phyloP scores from a whole-genome alignment of 2,113 vertebrate genomes.

The Aphyosemion australe region DNA sequence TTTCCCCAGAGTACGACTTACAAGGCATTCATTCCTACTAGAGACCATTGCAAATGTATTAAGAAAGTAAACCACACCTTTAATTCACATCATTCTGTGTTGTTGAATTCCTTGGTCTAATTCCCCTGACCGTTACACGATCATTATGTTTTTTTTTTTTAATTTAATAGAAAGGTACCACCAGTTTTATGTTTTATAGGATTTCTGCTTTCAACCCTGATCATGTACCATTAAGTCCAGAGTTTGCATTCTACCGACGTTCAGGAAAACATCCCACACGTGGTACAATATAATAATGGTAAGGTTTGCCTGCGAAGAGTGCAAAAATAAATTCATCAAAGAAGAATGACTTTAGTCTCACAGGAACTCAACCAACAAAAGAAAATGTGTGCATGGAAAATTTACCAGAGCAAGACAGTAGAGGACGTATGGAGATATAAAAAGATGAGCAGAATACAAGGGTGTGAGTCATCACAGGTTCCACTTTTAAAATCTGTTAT shows the following conservation, averaged over 20 bases:
- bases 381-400: neutral
- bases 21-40: too few relatives aligned
- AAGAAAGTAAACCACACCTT: too few relatives aligned
- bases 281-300: slow-evolving; percentile 11
- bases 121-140: too few relatives aligned
- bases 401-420: neutral
- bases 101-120: too few relatives aligned
- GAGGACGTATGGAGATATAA: neutral
- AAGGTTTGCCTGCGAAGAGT: slow-evolving; percentile 2
- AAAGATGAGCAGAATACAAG: neutral
- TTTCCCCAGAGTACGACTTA: too few relatives aligned
- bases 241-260: neutral
- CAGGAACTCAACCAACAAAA: slow-evolving; percentile 6
- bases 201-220: neutral
- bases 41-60: too few relatives aligned
- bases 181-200: too few relatives aligned
- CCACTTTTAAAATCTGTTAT: slow-evolving; percentile 1
- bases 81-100: too few relatives aligned
- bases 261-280: neutral
- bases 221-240: too few relatives aligned
- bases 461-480: neutral
- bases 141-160: too few relatives aligned
- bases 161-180: too few relatives aligned
- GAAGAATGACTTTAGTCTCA: neutral
- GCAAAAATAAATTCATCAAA: slow-evolving; percentile 28